phyloP scores from a whole-genome alignment of 2,888 invertebrate species.

The Ichneumon xanthorius region DNA sequence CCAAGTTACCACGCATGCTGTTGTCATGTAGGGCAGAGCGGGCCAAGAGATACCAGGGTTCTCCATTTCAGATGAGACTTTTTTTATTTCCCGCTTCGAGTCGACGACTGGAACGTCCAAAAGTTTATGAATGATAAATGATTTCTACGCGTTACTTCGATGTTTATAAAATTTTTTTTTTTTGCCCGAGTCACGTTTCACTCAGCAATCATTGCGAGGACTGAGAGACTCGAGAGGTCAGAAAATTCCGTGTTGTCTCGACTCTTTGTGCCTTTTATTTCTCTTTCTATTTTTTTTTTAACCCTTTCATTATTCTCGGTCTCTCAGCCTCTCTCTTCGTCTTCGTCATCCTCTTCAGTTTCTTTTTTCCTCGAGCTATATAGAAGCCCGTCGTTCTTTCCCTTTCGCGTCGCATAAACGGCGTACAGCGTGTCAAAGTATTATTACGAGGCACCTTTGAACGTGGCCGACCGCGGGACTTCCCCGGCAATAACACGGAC shows the following conservation, averaged over 20 bases:
- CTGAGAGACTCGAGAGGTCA: constrained; percentile 39
- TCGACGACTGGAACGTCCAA: not conserved
- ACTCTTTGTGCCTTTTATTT: constrained; percentile 3
- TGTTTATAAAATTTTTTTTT: constrained; percentile 43
- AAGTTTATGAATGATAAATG: not conserved
- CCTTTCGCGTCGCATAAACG: constrained; percentile 70
- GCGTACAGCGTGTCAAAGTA: constrained; percentile 63
- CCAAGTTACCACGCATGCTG: not conserved
- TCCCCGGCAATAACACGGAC: constrained; percentile 45
- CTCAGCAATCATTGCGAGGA: constrained; percentile 42
- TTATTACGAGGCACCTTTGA: constrained; percentile 65
- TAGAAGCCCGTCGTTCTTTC: constrained; percentile 50
- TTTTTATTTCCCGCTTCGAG: not conserved
- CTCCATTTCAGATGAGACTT: not conserved
- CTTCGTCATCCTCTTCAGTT: constrained; percentile 41
- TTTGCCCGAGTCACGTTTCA: constrained; percentile 56
- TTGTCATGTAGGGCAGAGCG: too few relatives aligned
- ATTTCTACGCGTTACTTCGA: not conserved
- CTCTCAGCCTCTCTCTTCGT: constrained; percentile 13
- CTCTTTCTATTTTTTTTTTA: constrained; percentile 1
- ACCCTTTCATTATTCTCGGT: constrained; percentile 12
- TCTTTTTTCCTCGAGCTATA: constrained; percentile 36
- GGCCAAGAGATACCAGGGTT: too few relatives aligned
- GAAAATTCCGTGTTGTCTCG: constrained; percentile 52
- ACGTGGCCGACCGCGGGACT: constrained; percentile 47